These are phyloP conservation scores for Heliothis peltigera DNA, from an alignment of 2,888 invertebrate genomes.

Conservation along the genomic window DNA sequence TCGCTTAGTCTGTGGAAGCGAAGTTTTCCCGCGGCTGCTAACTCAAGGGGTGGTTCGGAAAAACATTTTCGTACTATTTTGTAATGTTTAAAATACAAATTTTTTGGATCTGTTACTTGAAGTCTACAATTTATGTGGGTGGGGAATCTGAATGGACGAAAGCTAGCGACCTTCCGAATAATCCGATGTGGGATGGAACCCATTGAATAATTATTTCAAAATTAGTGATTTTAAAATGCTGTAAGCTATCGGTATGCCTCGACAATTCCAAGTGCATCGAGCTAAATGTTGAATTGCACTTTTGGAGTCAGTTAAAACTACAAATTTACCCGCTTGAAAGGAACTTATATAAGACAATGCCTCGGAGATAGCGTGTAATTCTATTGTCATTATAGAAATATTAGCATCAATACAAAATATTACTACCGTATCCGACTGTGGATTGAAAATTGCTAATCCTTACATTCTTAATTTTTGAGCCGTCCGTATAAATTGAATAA, in stretches of 20 bases:
- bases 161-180: not conserved
- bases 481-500: slow-evolving; percentile 7
- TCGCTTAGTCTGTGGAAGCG: no score
- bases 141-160: no score
- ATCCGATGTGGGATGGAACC: not conserved
- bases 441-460: not conserved
- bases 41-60: no score
- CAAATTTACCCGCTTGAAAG: not conserved
- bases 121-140: no score
- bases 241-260: not conserved
- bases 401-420: not conserved
- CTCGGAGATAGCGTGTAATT: not conserved
- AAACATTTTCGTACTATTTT: no score
- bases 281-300: no score
- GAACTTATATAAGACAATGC: slow-evolving; percentile 2
- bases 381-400: slow-evolving; percentile 1
- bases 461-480: not conserved
- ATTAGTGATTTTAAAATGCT: not conserved
- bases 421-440: not conserved
- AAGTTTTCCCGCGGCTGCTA: no score
- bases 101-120: no score
- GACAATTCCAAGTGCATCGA: slow-evolving; percentile 3
- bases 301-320: not conserved
- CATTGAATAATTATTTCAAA: not conserved
- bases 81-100: no score